Evolutionary conservation across 2,113 vertebrate genomes (phyloP), one percentile per base, ranked within the genome.

Genomic region (Megatriorchis doriae): DNA sequence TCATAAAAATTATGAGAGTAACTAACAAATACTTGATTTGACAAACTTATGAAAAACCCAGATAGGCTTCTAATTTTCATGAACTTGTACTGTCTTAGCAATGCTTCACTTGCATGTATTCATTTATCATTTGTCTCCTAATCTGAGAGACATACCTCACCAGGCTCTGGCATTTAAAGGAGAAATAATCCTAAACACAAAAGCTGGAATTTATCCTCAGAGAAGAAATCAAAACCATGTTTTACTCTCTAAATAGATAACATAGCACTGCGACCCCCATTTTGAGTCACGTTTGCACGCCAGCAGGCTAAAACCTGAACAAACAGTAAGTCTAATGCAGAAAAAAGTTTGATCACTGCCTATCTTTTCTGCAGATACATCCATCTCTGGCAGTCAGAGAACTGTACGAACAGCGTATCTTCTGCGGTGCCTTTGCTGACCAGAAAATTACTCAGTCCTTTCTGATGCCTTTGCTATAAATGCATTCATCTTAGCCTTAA

Each of bases 241-340:
- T 87, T 62, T 73, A 36, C 18, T 65, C 32, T 81, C 34, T 78
- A 16, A 23, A 32, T 27, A 11, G 25, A 11, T 81, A 81, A 34
- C 31, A 55, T 19, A 31, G 52, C 53, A 16, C 21, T 65, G 19
- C 26, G 21, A 43, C 40, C 29, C 40, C 86, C 27, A 62, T 58
- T 72, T 77, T 80, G 63, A 65, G 48, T 80, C 42, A 58, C 0
- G 0, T 73, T 86, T 86, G 15, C 13, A n/a, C 0, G 1, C 31
- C 34, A 56, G 18, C 20, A 77, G 23, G 48, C 53, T 88, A 55
- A 86, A 80, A 56, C 16, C 45, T 71, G 50, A 81, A 62, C 0
- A 0, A 88, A 26, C 15, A 42, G 11, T n/a, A 83, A 61, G 16
- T 81, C n/a, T 31, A 40, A n/a, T 59, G 32, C 22, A 77, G 43